Conservation (phyloP, 2,113 vertebrate genomes). For the Gadus chalcogrammus region DNA sequence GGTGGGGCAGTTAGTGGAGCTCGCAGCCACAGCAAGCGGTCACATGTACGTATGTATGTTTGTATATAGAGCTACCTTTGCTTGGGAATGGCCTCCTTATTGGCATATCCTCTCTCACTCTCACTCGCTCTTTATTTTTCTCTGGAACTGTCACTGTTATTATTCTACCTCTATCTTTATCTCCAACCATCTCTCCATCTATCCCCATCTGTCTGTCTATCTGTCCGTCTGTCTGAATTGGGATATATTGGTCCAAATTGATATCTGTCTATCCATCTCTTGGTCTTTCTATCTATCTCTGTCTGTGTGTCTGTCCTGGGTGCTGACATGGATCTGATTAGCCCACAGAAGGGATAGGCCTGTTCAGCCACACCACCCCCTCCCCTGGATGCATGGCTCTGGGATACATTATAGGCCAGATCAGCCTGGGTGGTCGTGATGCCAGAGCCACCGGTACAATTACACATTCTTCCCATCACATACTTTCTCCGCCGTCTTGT, state of each 20-base stretch:
- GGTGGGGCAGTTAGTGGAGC: too few relatives aligned
- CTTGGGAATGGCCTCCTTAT: slow-evolving; percentile 65
- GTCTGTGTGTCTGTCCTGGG: too few relatives aligned
- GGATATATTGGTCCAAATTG: too few relatives aligned
- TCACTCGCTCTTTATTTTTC: slow-evolving; percentile 23
- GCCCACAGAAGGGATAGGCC: slow-evolving; percentile 43
- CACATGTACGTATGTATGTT: neutral
- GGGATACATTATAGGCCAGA: slow-evolving; percentile 23
- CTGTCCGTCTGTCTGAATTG: too few relatives aligned
- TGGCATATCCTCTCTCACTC: slow-evolving; percentile 54
- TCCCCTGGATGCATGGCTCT: slow-evolving; percentile 23
- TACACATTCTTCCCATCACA: too few relatives aligned
- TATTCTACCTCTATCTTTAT: slow-evolving; percentile 12
- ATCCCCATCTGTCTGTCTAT: slow-evolving; percentile 1
- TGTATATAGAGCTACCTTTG: slow-evolving; percentile 46
- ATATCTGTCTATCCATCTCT: slow-evolving; percentile 15
- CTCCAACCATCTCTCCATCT: slow-evolving; percentile 11
- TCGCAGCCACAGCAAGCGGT: slow-evolving; percentile 24
- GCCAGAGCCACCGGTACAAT: too few relatives aligned
- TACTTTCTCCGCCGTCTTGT: too few relatives aligned
- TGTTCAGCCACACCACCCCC: slow-evolving; percentile 33
- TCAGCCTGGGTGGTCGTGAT: too few relatives aligned
- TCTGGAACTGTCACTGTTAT: slow-evolving; percentile 8
- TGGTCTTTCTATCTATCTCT: too few relatives aligned
- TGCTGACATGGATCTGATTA: slow-evolving; percentile 38